A percentile compares a stretch with the other conserved stretches of the same genome.
These are phyloP conservation scores for Forficula auricularia DNA, from an alignment of 1,140 invertebrate genomes.

Conservation along the genomic window DNA sequence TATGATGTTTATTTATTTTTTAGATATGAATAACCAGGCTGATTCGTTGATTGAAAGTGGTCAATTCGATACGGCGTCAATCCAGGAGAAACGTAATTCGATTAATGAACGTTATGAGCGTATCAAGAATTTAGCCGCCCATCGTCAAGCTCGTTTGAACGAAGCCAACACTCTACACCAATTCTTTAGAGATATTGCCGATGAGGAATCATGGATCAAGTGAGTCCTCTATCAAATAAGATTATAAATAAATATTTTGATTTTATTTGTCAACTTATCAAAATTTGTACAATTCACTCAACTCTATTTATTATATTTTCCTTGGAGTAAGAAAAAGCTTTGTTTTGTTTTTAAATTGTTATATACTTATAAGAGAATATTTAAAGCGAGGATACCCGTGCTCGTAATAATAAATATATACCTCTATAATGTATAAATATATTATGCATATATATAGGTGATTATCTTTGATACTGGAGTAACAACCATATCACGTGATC, in stretches of 20 bases:
- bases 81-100: constrained; percentile 78
- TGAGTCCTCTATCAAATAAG: constrained; percentile 25
- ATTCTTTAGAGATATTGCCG: constrained; percentile 98
- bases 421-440: no score
- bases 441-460: no score
- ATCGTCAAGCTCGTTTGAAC: constrained; percentile 71
- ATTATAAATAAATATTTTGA: background rate
- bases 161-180: constrained; percentile 97
- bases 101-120: constrained; percentile 90
- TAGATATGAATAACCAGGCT: constrained; percentile 83
- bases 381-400: no score
- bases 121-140: constrained; percentile 80
- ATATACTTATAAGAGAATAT: no score
- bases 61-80: constrained; percentile 84
- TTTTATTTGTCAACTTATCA: constrained; percentile 3
- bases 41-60: constrained; percentile 86
- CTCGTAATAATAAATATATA: no score
- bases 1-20: constrained; percentile 12
- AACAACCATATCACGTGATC: no score
- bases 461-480: no score
- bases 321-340: no score
- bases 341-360: no score
- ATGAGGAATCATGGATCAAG: constrained; percentile 99
- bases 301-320: no score
- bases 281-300: no score